Base-by-base conservation (phyloP, 2,113 vertebrate genomes). In the Nothoprocta perdicaria region DNA sequence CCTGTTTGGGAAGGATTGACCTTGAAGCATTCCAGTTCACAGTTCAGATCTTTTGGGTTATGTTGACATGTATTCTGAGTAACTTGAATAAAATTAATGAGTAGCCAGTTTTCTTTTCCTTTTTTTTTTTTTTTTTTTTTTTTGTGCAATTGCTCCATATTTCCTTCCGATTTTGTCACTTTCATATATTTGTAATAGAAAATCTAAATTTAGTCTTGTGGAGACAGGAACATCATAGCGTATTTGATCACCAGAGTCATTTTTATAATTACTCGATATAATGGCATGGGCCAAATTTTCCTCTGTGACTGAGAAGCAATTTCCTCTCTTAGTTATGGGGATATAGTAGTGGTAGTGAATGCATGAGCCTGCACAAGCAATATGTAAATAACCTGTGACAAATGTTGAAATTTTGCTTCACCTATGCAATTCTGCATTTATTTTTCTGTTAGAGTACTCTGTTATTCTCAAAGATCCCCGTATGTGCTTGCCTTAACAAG, bases 1-100 rank as follows among this genome's bases (percentile, higher is more conserved):
- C 41, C 38, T 83, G 41, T 88, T 87, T 89, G 65, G 60, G 80
- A 88, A 75, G 22, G 61, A 91, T 29, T 83, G 69, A 85, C 80
- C 60, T 89, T 91, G 89, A 95, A 92, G 71, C 46, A 60, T 26
- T 91, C 31, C 41, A 43, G 50, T 71, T 89, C 84, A 77, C 38
- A 73, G 63, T 85, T 93, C 40, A 80, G 35, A 63, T 89, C 4
- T 80, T 77, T 85, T 80, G 38, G 50, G 31, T 83, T 67, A n/a
- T 83, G 29, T 4, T 85, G 68, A 31, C 55, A 88, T 31, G 17
- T 53, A 35, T 27, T 27, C 41, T 48, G 45, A 46, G 45, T 46
- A 46, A 46, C 45, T 46, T 46, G 45, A 46, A 19, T 46, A 46
- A 18, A 46, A 46, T 46, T 46, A 46, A 46, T 46, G 45, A 46